Conservation (phyloP, 1,140 invertebrate genomes). For the Druon quercuslanigerum region DNA sequence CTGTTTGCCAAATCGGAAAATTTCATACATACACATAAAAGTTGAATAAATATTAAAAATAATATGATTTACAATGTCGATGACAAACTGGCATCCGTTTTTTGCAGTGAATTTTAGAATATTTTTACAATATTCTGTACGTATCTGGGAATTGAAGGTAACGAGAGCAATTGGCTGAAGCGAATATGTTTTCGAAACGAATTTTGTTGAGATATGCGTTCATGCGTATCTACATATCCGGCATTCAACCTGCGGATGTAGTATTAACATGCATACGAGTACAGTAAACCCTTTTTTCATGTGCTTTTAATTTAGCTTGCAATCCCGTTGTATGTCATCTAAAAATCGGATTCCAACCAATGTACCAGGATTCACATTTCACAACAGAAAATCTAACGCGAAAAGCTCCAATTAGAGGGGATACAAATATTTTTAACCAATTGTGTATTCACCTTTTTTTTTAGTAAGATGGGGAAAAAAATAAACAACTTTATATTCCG, state of each 20-base stretch:
- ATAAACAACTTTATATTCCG: too few relatives aligned
- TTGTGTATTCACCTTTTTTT: too few relatives aligned
- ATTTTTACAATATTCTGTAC: not conserved
- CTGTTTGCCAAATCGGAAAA: too few relatives aligned
- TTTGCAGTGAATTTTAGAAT: not conserved
- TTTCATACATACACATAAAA: not conserved
- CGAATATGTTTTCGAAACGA: conserved; percentile 8
- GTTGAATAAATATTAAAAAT: not conserved
- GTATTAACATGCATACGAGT: not conserved
- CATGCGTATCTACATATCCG: not conserved
- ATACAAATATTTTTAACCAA: too few relatives aligned
- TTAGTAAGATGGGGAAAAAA: too few relatives aligned
- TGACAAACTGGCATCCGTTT: not conserved
- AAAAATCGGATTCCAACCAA: not conserved
- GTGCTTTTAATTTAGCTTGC: not conserved
- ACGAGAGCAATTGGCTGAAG: not conserved
- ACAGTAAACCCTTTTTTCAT: not conserved
- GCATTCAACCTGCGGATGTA: not conserved
- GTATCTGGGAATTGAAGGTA: not conserved
- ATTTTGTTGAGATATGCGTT: not conserved
- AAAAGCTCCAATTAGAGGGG: too few relatives aligned
- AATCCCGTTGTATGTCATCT: not conserved
- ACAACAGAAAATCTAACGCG: not conserved
- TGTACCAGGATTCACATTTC: not conserved
- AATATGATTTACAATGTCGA: too few relatives aligned